These are phyloP conservation scores for Gryllus longicercus DNA, from an alignment of 2,888 invertebrate genomes.

Conservation along the genomic window DNA sequence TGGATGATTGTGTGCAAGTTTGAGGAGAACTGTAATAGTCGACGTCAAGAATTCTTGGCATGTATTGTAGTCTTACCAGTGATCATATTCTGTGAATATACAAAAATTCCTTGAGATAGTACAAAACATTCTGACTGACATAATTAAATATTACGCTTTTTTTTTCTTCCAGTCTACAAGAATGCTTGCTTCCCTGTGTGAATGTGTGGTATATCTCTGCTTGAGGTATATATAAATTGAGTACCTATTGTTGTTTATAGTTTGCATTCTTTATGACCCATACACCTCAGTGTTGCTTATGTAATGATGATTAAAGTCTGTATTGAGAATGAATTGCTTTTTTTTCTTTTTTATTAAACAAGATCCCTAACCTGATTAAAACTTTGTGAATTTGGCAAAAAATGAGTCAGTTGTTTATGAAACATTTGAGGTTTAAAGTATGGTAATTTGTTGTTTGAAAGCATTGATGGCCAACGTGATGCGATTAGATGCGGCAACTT, in stretches of 20 bases:
- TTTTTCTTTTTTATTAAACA: background rate
- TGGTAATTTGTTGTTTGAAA: too few relatives aligned
- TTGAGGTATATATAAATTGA: conserved; percentile 27
- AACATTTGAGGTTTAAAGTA: too few relatives aligned
- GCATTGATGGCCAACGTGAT: too few relatives aligned
- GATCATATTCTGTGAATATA: conserved; percentile 25
- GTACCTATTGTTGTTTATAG: conserved; percentile 31
- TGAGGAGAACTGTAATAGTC: conserved; percentile 24
- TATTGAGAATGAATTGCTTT: background rate
- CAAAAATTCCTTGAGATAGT: conserved; percentile 49
- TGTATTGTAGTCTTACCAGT: conserved; percentile 34
- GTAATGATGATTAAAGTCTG: conserved; percentile 34
- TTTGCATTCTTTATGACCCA: conserved; percentile 27
- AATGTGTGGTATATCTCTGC: conserved; percentile 29
- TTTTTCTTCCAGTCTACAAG: conserved; percentile 28
- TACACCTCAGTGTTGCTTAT: conserved; percentile 35
- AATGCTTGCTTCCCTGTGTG: conserved; percentile 31
- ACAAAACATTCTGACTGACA: conserved; percentile 44
- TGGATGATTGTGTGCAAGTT: conserved; percentile 24
- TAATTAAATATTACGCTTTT: conserved; percentile 32
- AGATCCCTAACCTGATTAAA: too few relatives aligned
- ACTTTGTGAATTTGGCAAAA: too few relatives aligned
- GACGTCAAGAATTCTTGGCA: conserved; percentile 27
- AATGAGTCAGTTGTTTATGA: too few relatives aligned
- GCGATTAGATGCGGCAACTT: too few relatives aligned